Percentiles rank a stretch among this genome's conserved stretches.
Conservation (phyloP, 2,113 vertebrate species). For the Poecile atricapillus region DNA sequence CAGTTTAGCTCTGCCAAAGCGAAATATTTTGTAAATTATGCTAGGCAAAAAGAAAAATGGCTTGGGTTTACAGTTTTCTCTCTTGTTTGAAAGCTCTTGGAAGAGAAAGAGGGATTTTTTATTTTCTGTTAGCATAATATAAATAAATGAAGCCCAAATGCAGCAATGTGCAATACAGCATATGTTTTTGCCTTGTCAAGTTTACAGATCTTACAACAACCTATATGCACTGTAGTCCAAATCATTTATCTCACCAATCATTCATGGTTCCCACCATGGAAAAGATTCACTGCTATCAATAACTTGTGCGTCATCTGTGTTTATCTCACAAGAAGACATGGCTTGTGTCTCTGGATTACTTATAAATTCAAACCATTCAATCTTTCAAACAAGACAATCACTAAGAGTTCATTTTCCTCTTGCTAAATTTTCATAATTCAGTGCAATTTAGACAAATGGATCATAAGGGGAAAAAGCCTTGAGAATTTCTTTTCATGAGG, state of each 20-base stretch:
- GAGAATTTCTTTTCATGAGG: not conserved
- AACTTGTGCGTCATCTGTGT: not conserved
- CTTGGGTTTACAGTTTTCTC: not conserved
- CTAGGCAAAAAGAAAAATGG: not conserved
- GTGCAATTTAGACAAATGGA: not conserved
- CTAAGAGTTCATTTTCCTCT: not conserved
- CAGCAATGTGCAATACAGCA: not conserved
- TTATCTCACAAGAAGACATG: not conserved
- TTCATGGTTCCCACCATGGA: not conserved
- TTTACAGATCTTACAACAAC: not conserved
- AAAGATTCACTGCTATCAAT: not conserved
- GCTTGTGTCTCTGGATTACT: not conserved
- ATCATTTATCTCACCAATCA: not conserved
- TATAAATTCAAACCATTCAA: not conserved
- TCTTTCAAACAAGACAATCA: not conserved
- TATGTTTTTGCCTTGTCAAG: not conserved
- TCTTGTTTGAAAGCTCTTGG: not conserved
- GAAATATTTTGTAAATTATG: not conserved
- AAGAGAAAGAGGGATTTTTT: not conserved
- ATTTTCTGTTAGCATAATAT: not conserved
- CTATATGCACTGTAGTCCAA: not conserved
- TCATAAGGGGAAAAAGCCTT: not conserved
- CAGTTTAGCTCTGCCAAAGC: not conserved
- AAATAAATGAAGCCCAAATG: not conserved
- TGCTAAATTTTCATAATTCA: not conserved